Evolutionary conservation across 2,797 vertebrate species (phyloP), one percentile per base, ranked within the genome.

Genomic region (Sylvia borin): DNA sequence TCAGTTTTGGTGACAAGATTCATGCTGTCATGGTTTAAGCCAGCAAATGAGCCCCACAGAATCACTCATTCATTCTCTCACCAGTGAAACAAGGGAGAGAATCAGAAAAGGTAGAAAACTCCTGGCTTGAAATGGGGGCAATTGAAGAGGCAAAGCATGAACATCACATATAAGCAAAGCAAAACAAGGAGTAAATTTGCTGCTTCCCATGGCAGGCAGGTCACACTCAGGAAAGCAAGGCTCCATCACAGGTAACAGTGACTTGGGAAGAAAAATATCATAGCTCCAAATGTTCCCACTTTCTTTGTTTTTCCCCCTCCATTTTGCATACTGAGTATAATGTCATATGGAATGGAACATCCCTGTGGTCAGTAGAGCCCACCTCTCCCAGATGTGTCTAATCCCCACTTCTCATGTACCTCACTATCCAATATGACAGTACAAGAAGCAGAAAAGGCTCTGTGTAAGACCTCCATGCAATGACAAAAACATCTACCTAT

Each of bases 261-360:
- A 34, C 13, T 61, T 17, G 6, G 24, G 14, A 68, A 60, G 31
- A 42, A 60, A 57, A 31, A 31, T 12, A 9, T 26, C 34, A 10
- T 21, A 6, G 9, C 7, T 70, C 48, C 55, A 34, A 54, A 47
- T 0, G 0, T 70, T 47, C 34, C 25, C 68, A 9, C 29, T 40
- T 25, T n/a, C 16, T 61, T 85, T 45, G 17, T 61, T 68, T 45
- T 40, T 20, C 29, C 4, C 6, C 6, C 31, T 61, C 13, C 16
- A 31, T 11, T 54, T n/a, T n/a, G 25, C 20, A 25, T 40, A 14
- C 29, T 40, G 9, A 54, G 11, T 3, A 1, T 31, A 16, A n/a
- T 61, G 19, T 25, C 55, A 31, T 5, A 27, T 21, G 31, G 31
- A 48, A 31, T 40, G 29, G 58, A 73, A 15, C 24, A 54, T 62